Conservation (phyloP, 2,797 vertebrate genomes). For the Enteromius radiatus region DNA sequence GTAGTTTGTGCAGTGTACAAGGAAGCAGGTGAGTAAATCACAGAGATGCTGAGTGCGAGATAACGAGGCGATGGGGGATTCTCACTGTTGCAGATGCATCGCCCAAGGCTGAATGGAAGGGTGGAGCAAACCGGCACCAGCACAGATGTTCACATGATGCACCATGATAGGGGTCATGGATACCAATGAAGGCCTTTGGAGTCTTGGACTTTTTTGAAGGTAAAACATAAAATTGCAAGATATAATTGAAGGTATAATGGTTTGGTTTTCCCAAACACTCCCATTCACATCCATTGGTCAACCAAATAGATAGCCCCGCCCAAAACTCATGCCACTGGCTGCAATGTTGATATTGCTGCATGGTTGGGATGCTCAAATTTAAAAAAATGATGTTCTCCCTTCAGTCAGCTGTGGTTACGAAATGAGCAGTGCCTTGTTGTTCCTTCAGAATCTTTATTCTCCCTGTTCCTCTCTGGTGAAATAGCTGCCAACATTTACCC, state of each 20-base stretch:
- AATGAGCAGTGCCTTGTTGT: neutral
- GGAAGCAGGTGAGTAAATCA: constrained; percentile 81
- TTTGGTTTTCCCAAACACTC: neutral
- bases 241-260: neutral
- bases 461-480: too few relatives aligned
- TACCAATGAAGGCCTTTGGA: constrained; percentile 49
- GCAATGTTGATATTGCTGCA: neutral
- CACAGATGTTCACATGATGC: constrained; percentile 59
- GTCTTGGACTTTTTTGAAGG: constrained; percentile 42
- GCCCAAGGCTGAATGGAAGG: constrained; percentile 68
- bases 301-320: neutral
- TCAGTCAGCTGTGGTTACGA: too few relatives aligned
- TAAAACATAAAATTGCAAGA: neutral
- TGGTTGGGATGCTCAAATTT: neutral
- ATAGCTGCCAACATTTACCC: neutral
- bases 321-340: neutral
- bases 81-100: constrained; percentile 70
- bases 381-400: too few relatives aligned
- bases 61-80: constrained; percentile 79
- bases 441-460: neutral
- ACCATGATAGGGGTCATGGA: constrained; percentile 17
- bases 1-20: constrained; percentile 66
- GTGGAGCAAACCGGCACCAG: constrained; percentile 64
- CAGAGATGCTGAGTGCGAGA: constrained; percentile 68
- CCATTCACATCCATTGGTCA: neutral